These are phyloP conservation scores for Pristionchus mayeri DNA, from an alignment of 2,888 invertebrate genomes.

Conservation along the genomic window DNA sequence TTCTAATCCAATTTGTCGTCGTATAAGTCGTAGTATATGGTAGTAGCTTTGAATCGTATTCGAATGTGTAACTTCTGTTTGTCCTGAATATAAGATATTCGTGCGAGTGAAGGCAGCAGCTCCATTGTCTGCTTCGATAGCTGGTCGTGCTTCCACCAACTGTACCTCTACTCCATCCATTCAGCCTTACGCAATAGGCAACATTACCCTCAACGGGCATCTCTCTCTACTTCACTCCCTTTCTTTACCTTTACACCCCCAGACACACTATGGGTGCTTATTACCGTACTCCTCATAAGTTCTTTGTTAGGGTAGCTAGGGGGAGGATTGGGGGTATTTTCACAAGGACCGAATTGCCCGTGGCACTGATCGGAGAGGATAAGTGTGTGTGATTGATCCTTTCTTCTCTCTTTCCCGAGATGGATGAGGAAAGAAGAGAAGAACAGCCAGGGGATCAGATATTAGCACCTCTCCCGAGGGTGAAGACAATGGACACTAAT, in stretches of 20 bases:
- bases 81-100: background rate
- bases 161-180: background rate
- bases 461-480: background rate
- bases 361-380: background rate
- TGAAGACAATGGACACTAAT: background rate
- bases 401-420: background rate
- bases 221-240: background rate
- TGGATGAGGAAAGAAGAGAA: background rate
- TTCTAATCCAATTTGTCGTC: background rate
- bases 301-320: background rate
- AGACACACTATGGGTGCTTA: conserved; percentile 8
- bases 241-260: background rate
- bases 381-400: background rate
- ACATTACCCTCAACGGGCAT: background rate
- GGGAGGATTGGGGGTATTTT: background rate
- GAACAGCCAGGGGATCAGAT: background rate
- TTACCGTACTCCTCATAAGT: background rate
- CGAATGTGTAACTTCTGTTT: background rate
- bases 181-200: background rate
- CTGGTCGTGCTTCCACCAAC: background rate
- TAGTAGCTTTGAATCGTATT: background rate
- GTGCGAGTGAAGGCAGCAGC: background rate
- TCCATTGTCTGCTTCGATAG: conserved; percentile 22
- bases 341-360: background rate
- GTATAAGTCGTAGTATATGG: background rate